Evolutionary conservation across 2,888 invertebrate genomes (phyloP).

Genomic region (Agrenia bidenticulata): DNA sequence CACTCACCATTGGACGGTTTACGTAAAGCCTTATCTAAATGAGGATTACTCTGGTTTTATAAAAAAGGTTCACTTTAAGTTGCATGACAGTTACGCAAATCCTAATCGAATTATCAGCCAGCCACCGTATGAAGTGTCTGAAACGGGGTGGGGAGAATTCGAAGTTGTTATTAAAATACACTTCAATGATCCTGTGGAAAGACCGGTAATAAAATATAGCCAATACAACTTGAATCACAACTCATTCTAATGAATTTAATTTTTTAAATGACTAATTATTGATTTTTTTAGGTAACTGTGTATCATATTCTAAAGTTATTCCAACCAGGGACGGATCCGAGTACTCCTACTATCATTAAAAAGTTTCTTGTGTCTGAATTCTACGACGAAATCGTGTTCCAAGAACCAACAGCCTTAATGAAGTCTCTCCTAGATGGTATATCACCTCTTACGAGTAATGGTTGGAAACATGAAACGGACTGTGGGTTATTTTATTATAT

Average conservation of each 20-base stretch:
- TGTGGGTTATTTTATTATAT: slow-evolving; percentile 63
- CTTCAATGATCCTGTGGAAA: slow-evolving; percentile 93
- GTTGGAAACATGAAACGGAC: slow-evolving; percentile 84
- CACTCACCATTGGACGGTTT: slow-evolving; percentile 98
- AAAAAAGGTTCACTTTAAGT: slow-evolving; percentile 93
- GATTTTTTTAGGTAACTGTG: slow-evolving; percentile 75
- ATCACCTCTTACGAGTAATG: slow-evolving; percentile 69
- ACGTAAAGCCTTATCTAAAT: slow-evolving; percentile 87
- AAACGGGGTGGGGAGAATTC: slow-evolving; percentile 99
- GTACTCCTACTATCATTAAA: slow-evolving; percentile 55
- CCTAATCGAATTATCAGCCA: slow-evolving; percentile 89
- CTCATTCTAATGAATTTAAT: too few relatives aligned
- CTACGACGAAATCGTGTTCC: slow-evolving; percentile 94
- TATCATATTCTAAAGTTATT: slow-evolving; percentile 94
- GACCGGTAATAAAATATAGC: slow-evolving; percentile 65
- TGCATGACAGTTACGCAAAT: slow-evolving; percentile 91
- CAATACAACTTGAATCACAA: not conserved
- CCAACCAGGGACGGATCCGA: slow-evolving; percentile 65
- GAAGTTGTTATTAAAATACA: slow-evolving; percentile 97
- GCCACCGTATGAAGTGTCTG: slow-evolving; percentile 85
- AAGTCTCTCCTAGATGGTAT: slow-evolving; percentile 79
- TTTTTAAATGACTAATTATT: slow-evolving; percentile 12
- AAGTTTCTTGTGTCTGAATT: slow-evolving; percentile 84
- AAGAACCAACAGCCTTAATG: slow-evolving; percentile 86
- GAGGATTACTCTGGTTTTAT: slow-evolving; percentile 93